These are phyloP conservation scores for Carpatolechia fugitivella DNA, from an alignment of 2,888 invertebrate species.

Conservation along the genomic window DNA sequence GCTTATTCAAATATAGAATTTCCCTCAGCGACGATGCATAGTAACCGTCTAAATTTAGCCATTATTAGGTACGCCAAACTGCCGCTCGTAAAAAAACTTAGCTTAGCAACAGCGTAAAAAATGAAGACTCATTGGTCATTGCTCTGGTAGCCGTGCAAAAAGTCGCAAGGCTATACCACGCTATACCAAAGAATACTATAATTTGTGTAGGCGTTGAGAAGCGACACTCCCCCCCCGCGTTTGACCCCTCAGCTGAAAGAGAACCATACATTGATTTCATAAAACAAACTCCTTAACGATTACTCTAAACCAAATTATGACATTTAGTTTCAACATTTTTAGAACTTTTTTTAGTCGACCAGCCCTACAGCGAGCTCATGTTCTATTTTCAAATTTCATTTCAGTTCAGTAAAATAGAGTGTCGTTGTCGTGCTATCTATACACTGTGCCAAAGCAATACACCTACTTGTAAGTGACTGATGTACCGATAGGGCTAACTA, in stretches of 20 bases:
- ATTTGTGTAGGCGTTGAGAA: neutral
- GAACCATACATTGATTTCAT: no score
- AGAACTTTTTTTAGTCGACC: no score
- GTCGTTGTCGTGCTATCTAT: no score
- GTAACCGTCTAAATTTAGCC: slow-evolving; percentile 12
- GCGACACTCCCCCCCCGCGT: no score
- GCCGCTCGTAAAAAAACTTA: slow-evolving; percentile 10
- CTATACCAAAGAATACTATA: neutral
- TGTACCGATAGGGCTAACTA: neutral
- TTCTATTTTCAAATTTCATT: no score
- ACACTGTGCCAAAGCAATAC: neutral
- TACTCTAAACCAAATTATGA: no score
- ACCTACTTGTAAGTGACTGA: neutral
- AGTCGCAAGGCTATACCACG: slow-evolving; percentile 5
- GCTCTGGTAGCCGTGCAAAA: slow-evolving; percentile 3
- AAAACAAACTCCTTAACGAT: no score
- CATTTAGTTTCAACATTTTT: no score
- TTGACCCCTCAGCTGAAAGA: no score
- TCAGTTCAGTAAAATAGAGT: no score
- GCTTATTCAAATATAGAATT: neutral
- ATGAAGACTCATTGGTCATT: slow-evolving; percentile 2
- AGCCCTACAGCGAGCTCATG: no score
- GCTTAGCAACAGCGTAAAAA: slow-evolving; percentile 19
- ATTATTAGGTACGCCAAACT: slow-evolving; percentile 9
- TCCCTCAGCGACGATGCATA: slow-evolving; percentile 2